Evolutionary conservation across 1,140 invertebrate genomes (phyloP).

Genomic region (Pachyrhynchus sulphureomaculatus): DNA sequence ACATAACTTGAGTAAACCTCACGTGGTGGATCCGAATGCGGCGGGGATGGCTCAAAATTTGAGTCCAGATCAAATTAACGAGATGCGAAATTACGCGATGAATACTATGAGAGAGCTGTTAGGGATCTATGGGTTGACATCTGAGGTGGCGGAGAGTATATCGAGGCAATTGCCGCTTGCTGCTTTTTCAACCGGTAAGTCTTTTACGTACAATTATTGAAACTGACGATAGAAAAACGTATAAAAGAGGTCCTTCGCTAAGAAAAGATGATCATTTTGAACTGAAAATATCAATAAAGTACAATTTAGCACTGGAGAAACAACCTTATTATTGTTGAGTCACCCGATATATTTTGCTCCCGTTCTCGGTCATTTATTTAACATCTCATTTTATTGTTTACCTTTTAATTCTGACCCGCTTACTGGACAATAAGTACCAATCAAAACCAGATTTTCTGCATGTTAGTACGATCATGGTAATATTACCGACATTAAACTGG

Average conservation of each 20-base stretch:
- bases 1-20: conserved; percentile 48
- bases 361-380: conserved; percentile 11
- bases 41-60: conserved; percentile 8
- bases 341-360: background rate
- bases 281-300: no score
- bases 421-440: conserved; percentile 14
- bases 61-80: conserved; percentile 40
- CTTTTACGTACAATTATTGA: background rate
- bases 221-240: no score
- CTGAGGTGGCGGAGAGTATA: conserved; percentile 62
- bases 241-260: no score
- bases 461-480: background rate
- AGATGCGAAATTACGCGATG: conserved; percentile 70
- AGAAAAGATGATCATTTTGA: no score
- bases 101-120: conserved; percentile 74
- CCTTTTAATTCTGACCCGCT: conserved; percentile 1
- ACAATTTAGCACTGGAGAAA: no score
- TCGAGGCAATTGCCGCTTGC: conserved; percentile 56
- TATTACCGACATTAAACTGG: conserved; percentile 4
- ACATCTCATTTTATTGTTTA: conserved; percentile 14
- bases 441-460: conserved; percentile 16
- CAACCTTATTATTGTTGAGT: no score
- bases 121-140: conserved; percentile 68
- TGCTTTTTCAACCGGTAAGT: conserved; percentile 49
- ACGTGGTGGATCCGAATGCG: conserved; percentile 33